Base-by-base conservation (phyloP, 2,888 invertebrate species). In the Rhamphomyia laevipes region DNA sequence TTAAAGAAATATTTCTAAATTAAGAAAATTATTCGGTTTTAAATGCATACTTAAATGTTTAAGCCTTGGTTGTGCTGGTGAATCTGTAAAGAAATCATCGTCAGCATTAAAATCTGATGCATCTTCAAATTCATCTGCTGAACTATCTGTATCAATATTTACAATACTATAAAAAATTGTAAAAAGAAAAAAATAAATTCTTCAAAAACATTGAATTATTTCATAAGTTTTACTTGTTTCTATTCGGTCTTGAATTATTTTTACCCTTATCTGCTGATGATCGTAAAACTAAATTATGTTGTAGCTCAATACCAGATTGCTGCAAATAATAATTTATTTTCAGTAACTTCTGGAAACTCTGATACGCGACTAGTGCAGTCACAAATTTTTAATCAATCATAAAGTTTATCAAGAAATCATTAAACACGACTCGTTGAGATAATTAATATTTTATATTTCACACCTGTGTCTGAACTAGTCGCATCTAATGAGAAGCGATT, bases 41-140 rank as follows among this genome's bases (percentile, higher is more conserved):
- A 38, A 48, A 50, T 38, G 73, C 80, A 74, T 69, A 90, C 89
- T 89, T 56, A 91, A 74, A 52, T 86, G 84, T 64, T 84, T 84
- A 51, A 82, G 73, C 60, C 82, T 79, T 62, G 81, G 81, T 18
- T 81, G 77, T 45, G 80, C 74, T 46, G 81, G 77, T 51, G 84
- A 77, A 61, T 89, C 89, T 16, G 84, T 80, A 64, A 89, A 89
- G 74, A 86, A 84, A 63, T 92, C 91, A 62, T 93, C 92, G 58
- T 92, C 91, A 6, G 82, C 82, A 35, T 82, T 84, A 63, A 87
- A 87, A 46, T 91, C 92, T 2, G 82, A 81, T 2, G 85, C 81
- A 66, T 91, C 90, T 65, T 91, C 91, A 61, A 86, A 84, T 62
- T 93, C 92, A 63, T 91, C 88, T 1, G 85, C 88, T 1, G 85